These are phyloP conservation scores for Brachyalestes nurse DNA, from an alignment of 2,797 vertebrate species.

Conservation along the genomic window DNA sequence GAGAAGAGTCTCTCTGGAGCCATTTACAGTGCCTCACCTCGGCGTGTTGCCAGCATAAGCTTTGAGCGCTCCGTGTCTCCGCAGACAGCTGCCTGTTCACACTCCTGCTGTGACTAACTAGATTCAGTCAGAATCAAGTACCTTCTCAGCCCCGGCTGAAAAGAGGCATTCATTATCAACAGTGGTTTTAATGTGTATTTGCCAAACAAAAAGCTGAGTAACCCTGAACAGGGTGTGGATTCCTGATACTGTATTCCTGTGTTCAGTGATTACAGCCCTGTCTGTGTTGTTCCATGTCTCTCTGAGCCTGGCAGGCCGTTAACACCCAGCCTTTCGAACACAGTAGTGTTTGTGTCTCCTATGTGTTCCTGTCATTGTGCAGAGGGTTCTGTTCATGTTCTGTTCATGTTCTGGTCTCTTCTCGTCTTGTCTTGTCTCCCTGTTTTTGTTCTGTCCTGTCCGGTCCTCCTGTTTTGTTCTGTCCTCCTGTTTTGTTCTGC, in stretches of 20 bases:
- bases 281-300: background rate
- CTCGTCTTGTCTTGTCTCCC: background rate
- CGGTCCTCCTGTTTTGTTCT: too few species aligned
- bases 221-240: constrained; percentile 54
- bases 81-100: constrained; percentile 51
- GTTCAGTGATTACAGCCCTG: constrained; percentile 45
- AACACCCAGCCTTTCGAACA: background rate
- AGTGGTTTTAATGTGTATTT: constrained; percentile 70
- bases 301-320: background rate
- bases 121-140: constrained; percentile 56
- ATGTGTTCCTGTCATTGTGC: constrained; percentile 27
- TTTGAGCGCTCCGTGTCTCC: constrained; percentile 61
- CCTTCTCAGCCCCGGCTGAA: constrained; percentile 62
- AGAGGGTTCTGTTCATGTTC: constrained; percentile 35
- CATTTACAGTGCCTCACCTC: constrained; percentile 9
- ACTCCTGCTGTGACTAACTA: constrained; percentile 58
- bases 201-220: constrained; percentile 62
- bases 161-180: constrained; percentile 67
- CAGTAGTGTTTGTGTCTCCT: background rate
- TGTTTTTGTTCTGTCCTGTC: too few species aligned
- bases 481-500: too few species aligned
- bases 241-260: constrained; percentile 46
- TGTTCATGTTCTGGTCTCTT: background rate
- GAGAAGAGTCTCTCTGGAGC: constrained; percentile 4
- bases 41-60: constrained; percentile 42